Base-by-base conservation (phyloP, 2,888 invertebrate species). In the Cremastobaeus sp. region DNA sequence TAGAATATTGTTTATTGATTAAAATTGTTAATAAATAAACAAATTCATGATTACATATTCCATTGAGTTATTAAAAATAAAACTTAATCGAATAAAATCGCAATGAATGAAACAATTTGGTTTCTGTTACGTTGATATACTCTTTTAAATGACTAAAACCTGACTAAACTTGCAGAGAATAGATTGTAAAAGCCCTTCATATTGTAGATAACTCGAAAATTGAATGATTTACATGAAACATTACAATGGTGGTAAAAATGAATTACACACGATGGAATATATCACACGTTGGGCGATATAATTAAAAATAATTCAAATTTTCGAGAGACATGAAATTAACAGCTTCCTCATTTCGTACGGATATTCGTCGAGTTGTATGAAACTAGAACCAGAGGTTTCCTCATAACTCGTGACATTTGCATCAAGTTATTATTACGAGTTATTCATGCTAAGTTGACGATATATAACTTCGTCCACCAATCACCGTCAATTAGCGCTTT, bases 391-490 rank as follows among this genome's bases (percentile, higher is more conserved):
- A 60, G 54, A 65, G 74, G 60, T 70, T 70, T 69, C 65, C 69
- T 65, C 69, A 69, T 69, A 74, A 74, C 69, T 74, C 74, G 59
- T 68, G 74, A 69, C 74, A 70, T 74, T 74, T 74, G 74, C 74
- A 74, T 74, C 74, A 70, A 74, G 69, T 74, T 74, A 74, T 74
- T 74, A 74, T 70, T 74, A 69, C 65, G 74, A 74, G 74, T 74
- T 74, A 74, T 74, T 69, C 74, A 65, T 69, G 69, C 69, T 65
- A 74, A 74, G 74, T 74, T 74, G 74, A 69, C 64, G 74, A 69
- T 74, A 69, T 74, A 74, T 74, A 74, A 74, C 74, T 74, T 74
- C 74, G 74, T 74, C 74, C 74, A 74, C 74, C 69, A 74, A 74
- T 74, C 74, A 74, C 69, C 74, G 74, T 74, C 74, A 74, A 74